Evolutionary conservation across 2,797 vertebrate species (phyloP), one percentile per base, ranked within the genome.

Genomic region (Danio choprae): DNA sequence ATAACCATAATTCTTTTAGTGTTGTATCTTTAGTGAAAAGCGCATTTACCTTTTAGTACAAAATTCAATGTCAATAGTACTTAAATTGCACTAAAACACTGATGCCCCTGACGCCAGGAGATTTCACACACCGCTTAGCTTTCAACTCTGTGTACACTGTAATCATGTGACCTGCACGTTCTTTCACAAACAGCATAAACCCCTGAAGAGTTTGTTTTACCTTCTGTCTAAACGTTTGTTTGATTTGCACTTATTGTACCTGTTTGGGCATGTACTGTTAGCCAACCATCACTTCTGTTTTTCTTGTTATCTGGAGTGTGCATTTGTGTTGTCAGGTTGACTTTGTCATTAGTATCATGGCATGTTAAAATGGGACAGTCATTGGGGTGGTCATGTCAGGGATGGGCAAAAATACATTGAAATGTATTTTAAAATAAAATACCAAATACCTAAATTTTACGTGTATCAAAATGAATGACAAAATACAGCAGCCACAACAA

Each of bases 111-210:
- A 55, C 36, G 53, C 38, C 18, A n/a, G 40, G 51, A 58, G 53
- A 43, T 72, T 44, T 72, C 53, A 72, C 16, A 53, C 53, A 44
- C 51, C 22, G 40, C 69, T 44, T 29, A 72, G 40, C 53, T 58
- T 55, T 72, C 40, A 72, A 58, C 40, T 72, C 18, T 11, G 13
- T 72, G 12, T 40, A 72, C 38, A 13, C 0, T 18, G 10, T 18
- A 70, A 55, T n/a, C 68, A 58, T 72, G 40, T 72, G 53, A 72
- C 53, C 53, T 56, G 40, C 20, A 72, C 40, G 43, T 72, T 56
- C n/a, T 22, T 44, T 44, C 50, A 43, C 16, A 2, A 41, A 41
- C 3, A 15, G 29, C 6, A 38, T 38, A 38, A 38, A 60, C 15
- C 13, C 58, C 5, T 29, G 16, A 16, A 4, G 7, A 38, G 29